Conservation (phyloP, 2,113 vertebrate species). For the Blennius ocellaris region DNA sequence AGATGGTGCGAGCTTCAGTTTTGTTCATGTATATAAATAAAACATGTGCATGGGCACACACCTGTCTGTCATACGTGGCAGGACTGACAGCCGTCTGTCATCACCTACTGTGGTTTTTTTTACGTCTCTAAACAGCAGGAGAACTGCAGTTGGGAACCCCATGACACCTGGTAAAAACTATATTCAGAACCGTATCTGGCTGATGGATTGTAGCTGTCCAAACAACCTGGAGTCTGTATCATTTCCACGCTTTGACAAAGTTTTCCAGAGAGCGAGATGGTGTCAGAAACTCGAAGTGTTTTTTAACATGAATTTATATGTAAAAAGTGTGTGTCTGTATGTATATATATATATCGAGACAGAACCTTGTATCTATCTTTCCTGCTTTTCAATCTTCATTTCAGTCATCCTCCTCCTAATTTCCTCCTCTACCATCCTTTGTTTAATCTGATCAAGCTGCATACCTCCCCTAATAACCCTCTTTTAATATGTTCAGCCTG, state of each 20-base stretch:
- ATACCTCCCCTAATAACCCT: no score
- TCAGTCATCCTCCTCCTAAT: no score
- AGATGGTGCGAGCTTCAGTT: neutral
- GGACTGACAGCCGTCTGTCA: constrained; percentile 47
- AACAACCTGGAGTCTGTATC: neutral
- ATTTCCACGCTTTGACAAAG: constrained; percentile 14
- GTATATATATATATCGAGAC: no score
- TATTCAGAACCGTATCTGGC: neutral
- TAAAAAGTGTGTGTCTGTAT: no score
- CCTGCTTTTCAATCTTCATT: no score
- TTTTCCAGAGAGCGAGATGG: neutral
- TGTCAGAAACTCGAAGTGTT: no score
- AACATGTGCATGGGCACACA: constrained; percentile 8
- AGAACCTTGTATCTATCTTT: no score
- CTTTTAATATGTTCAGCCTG: no score
- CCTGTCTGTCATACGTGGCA: constrained; percentile 18
- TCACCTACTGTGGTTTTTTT: neutral
- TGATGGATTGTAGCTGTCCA: constrained; percentile 21
- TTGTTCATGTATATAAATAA: constrained; percentile 34
- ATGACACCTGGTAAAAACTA: constrained; percentile 7
- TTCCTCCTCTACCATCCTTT: no score
- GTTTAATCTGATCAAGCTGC: no score
- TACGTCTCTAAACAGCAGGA: constrained; percentile 1
- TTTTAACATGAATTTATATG: no score
- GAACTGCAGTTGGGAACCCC: constrained; percentile 7